phyloP scores from a whole-genome alignment of 2,888 invertebrate species.

The Lissonota sp. region DNA sequence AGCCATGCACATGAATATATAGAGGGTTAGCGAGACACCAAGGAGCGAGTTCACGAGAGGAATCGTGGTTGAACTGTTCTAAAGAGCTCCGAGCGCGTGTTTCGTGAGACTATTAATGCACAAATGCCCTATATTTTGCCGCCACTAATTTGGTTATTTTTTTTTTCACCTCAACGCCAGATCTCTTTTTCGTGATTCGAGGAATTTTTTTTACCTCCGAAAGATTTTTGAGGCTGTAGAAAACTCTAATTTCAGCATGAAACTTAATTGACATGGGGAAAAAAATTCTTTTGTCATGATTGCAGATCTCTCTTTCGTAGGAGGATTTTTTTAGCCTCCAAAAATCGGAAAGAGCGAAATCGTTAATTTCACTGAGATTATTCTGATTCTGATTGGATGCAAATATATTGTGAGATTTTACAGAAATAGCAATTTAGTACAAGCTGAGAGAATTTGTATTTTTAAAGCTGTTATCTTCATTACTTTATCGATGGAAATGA shows the following conservation, averaged over 20 bases:
- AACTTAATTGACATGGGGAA: no score
- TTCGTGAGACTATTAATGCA: conserved; percentile 57
- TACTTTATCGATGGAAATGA: no score
- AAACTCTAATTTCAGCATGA: neutral
- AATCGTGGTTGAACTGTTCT: conserved; percentile 39
- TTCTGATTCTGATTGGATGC: no score
- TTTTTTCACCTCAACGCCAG: conserved; percentile 5
- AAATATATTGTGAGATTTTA: no score
- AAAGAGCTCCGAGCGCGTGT: conserved; percentile 41
- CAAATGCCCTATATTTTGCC: conserved; percentile 60
- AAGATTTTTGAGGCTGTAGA: neutral
- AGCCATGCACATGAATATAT: conserved; percentile 5
- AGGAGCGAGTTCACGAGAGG: neutral
- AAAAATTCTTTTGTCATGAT: no score
- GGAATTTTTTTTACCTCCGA: neutral
- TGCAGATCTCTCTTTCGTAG: no score
- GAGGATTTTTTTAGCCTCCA: no score
- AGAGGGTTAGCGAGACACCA: conserved; percentile 6
- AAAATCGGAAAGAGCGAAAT: no score
- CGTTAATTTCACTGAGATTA: no score
- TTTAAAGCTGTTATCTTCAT: no score
- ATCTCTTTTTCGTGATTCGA: neutral
- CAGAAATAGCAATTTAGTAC: no score
- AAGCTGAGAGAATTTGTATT: no score
- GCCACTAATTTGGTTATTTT: conserved; percentile 15